Evolutionary conservation across 2,888 invertebrate genomes (phyloP).

Genomic region (Mycalesis mineus): DNA sequence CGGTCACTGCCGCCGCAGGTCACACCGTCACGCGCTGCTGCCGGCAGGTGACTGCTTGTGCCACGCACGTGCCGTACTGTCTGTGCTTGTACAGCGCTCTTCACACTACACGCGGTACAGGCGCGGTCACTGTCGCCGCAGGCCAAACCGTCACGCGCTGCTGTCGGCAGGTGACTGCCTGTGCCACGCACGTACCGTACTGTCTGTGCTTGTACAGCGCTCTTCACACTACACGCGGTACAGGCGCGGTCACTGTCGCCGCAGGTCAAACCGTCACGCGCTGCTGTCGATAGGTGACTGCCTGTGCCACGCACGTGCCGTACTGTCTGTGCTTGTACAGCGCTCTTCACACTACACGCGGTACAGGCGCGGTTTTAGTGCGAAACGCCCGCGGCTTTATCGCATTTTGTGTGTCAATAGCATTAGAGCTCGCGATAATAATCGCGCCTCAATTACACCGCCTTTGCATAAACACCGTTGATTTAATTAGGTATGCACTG

Average conservation of each 20-base stretch:
- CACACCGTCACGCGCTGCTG: conserved; percentile 42
- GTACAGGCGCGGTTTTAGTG: background rate
- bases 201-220: too few species aligned
- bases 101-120: too few species aligned
- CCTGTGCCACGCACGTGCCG: conserved; percentile 5
- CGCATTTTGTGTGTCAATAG: background rate
- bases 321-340: background rate
- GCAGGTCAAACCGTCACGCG: background rate
- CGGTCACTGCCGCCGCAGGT: background rate
- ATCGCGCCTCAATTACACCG: conserved; percentile 8
- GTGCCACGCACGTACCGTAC: background rate
- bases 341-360: background rate
- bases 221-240: too few species aligned
- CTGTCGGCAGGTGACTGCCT: background rate
- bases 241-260: background rate
- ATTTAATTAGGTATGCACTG: conserved; percentile 5
- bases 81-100: too few species aligned
- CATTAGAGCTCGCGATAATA: conserved; percentile 3
- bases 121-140: too few species aligned
- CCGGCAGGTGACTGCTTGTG: conserved; percentile 42
- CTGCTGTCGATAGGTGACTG: conserved; percentile 46
- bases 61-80: background rate
- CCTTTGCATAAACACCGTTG: background rate
- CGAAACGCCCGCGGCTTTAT: background rate
- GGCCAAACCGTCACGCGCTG: too few species aligned